Evolutionary conservation across 2,888 invertebrate genomes (phyloP).

Genomic region (Synanthedon formicaeformis): DNA sequence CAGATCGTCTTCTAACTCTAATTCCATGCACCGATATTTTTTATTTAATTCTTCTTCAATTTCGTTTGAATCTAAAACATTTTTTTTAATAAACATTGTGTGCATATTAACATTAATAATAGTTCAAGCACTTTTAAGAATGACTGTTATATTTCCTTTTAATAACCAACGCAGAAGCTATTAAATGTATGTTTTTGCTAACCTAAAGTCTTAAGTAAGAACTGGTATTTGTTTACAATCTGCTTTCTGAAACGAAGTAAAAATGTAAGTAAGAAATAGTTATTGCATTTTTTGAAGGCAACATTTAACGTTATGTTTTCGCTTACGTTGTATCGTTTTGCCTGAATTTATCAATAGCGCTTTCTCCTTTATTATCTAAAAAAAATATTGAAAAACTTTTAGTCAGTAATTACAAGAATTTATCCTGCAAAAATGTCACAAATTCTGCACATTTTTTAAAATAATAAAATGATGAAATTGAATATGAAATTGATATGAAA

Average conservation of each 20-base stretch:
- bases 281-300: too few species aligned
- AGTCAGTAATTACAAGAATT: too few species aligned
- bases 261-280: neutral
- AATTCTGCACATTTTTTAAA: too few species aligned
- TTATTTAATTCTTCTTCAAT: neutral
- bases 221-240: conserved; percentile 37
- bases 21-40: neutral
- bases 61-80: neutral
- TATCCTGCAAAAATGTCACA: too few species aligned
- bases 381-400: neutral
- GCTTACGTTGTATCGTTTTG: neutral
- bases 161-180: too few species aligned
- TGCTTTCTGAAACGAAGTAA: conserved; percentile 28
- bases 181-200: conserved; percentile 3
- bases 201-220: conserved; percentile 32
- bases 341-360: neutral
- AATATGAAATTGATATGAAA: too few species aligned
- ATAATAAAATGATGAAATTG: too few species aligned
- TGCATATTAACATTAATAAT: too few species aligned
- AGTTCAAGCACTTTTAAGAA: too few species aligned
- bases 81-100: neutral
- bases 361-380: neutral
- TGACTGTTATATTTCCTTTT: too few species aligned
- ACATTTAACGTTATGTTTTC: neutral
- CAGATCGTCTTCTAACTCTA: conserved; percentile 14